Percentiles rank a stretch among this genome's conserved stretches.
These are phyloP conservation scores for Malacoraja senta DNA, from an alignment of 2,797 vertebrate species.

Conservation along the genomic window DNA sequence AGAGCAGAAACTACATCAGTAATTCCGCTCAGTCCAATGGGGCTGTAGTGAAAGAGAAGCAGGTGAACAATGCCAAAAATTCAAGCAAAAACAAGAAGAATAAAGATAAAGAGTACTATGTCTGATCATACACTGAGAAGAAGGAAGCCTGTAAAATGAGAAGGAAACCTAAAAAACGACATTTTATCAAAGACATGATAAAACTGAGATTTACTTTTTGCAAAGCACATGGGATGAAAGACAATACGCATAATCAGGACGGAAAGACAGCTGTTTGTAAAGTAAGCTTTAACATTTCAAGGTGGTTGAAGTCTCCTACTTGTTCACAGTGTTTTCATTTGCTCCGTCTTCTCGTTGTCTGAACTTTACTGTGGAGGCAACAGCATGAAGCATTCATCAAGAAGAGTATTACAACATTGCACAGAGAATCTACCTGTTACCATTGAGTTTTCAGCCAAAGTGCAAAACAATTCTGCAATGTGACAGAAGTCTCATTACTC, in stretches of 20 bases:
- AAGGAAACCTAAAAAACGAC: constrained; percentile 56
- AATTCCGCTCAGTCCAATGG: constrained; percentile 98
- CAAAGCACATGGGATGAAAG: constrained; percentile 64
- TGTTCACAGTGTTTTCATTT: constrained; percentile 77
- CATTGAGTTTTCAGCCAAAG: constrained; percentile 75
- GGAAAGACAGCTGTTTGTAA: constrained; percentile 67
- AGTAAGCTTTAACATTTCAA: constrained; percentile 61
- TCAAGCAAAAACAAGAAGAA: constrained; percentile 95
- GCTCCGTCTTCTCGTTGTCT: constrained; percentile 88
- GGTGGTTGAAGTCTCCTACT: constrained; percentile 63
- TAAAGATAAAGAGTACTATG: constrained; percentile 99
- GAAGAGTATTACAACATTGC: constrained; percentile 62
- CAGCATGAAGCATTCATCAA: constrained; percentile 68
- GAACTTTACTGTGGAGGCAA: constrained; percentile 73
- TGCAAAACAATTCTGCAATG: constrained; percentile 51
- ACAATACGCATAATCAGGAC: constrained; percentile 70
- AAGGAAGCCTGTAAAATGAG: constrained; percentile 75
- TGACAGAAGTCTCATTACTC: constrained; percentile 29
- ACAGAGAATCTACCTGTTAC: constrained; percentile 71
- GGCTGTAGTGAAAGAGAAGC: constrained; percentile 90
- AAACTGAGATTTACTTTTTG: constrained; percentile 75
- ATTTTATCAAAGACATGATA: constrained; percentile 81
- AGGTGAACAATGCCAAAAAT: constrained; percentile 79
- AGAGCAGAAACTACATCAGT: constrained; percentile 99
- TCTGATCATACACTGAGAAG: constrained; percentile 76